Base-by-base conservation (phyloP, 2,888 invertebrate species). In the Chaitophorus viminalis region DNA sequence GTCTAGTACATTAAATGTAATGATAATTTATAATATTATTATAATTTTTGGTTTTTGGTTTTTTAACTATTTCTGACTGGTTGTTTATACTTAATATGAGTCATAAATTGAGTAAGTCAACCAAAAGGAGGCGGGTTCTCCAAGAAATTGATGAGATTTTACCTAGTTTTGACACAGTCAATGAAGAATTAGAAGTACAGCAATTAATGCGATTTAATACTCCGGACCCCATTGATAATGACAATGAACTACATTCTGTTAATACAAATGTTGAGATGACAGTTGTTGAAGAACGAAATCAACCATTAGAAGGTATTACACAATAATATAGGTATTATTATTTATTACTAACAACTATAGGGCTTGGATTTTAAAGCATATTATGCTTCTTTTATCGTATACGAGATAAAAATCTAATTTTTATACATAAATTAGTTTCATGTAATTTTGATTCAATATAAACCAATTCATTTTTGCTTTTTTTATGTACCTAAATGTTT, bases 121-220 rank as follows among this genome's bases (percentile, higher is more conserved):
- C 72, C 72, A 72, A 72, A 72, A 72, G 36, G 33, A 72, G 72
- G 33, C 72, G 72, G 31, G 72, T 72, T 31, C 72, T 72, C 33
- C 31, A 72, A 72, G 72, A 72, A 31, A 72, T 72, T 31, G 72
- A 72, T 0, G 72, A 31, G 31, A 72, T 72, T 31, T 72, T 72
- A 33, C 36, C 72, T 33, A 72, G 72, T 72, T 72, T 21, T 72
- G 72, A 72, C 33, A 72, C 72, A 31, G 72, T 39, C 36, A 5
- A 72, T 21, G 33, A 33, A 33, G 72, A 72, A 72, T 72, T 72
- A 21, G 72, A 72, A 72, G 72, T 33, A 72, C 14, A 72, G 6
- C 36, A 39, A 39, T 39, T 39, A 39, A 39, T 39, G 36, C 36
- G 6, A 3, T 39, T 72, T 31, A 72, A 72, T 33, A 21, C 72